Percentiles rank a stretch among this genome's conserved stretches.
phyloP scores from a whole-genome alignment of 2,888 invertebrate species.

The Drosophila nr. medialis region DNA sequence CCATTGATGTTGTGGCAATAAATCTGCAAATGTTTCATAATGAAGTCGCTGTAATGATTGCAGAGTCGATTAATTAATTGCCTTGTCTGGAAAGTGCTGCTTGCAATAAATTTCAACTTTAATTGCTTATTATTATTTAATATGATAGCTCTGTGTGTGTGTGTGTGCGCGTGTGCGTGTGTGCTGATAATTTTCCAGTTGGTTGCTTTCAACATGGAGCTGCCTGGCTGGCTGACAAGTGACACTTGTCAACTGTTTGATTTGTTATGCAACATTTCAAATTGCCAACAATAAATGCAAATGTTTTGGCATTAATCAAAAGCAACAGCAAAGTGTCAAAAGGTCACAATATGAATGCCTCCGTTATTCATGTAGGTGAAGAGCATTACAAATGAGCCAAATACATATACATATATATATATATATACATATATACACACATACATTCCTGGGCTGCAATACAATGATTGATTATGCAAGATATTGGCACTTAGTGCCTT shows the following conservation, averaged over 20 bases:
- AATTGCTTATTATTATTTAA: slow-evolving; percentile 28
- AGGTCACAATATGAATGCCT: slow-evolving; percentile 27
- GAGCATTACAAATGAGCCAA: slow-evolving; percentile 51
- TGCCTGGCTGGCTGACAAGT: slow-evolving; percentile 20
- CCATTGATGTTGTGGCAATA: slow-evolving; percentile 6
- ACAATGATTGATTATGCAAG: slow-evolving; percentile 54
- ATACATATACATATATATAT: slow-evolving; percentile 8
- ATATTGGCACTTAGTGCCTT: slow-evolving; percentile 32
- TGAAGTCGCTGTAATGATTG: slow-evolving; percentile 31
- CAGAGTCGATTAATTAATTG: slow-evolving; percentile 23
- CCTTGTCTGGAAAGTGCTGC: slow-evolving; percentile 9
- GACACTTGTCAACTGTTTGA: slow-evolving; percentile 59
- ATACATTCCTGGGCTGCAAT: slow-evolving; percentile 18
- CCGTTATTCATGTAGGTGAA: slow-evolving; percentile 16
- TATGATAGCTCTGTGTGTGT: not conserved
- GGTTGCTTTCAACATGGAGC: not conserved
- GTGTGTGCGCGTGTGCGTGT: not conserved
- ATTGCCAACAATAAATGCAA: slow-evolving; percentile 37
- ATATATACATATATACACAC: not conserved
- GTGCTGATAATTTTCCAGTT: slow-evolving; percentile 13
- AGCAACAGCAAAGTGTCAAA: slow-evolving; percentile 42
- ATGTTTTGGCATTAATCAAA: slow-evolving; percentile 67
- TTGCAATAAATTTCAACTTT: slow-evolving; percentile 22
- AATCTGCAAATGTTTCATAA: slow-evolving; percentile 23
- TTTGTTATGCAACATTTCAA: slow-evolving; percentile 43